A percentile compares a stretch with the other conserved stretches of the same genome.
phyloP scores from a whole-genome alignment of 2,113 vertebrate genomes.

The Cricetomys ansorgei region DNA sequence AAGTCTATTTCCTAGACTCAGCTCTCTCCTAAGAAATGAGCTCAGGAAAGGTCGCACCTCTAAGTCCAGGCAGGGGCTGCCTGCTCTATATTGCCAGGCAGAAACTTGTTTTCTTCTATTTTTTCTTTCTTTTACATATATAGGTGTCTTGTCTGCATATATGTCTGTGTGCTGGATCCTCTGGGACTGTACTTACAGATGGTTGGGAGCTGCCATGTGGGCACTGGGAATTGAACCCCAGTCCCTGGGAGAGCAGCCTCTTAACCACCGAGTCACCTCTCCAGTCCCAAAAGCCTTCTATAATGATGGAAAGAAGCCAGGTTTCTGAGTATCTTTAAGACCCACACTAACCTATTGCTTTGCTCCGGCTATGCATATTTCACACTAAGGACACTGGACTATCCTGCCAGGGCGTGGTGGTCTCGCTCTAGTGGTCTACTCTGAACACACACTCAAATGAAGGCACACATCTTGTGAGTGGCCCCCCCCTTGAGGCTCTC shows the following conservation, averaged over 20 bases:
- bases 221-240: background rate
- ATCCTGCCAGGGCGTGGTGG: background rate
- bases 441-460: fast-evolving
- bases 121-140: too few relatives aligned
- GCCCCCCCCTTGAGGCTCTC: too few relatives aligned
- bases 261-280: background rate
- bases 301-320: too few relatives aligned
- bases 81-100: too few relatives aligned
- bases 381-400: background rate
- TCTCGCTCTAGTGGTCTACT: fast-evolving
- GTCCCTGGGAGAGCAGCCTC: background rate
- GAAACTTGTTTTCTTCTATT: background rate
- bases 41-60: fast-evolving
- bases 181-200: background rate
- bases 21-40: background rate
- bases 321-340: background rate
- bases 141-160: background rate
- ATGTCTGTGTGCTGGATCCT: background rate
- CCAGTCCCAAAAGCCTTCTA: background rate
- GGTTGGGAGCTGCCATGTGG: background rate
- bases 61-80: fast-evolving
- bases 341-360: fast-evolving
- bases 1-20: background rate
- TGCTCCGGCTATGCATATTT: background rate
- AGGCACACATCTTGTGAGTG: fast-evolving